These are phyloP conservation scores for Geopemphigus sp. DNA, from an alignment of 1,140 invertebrate genomes.

Conservation along the genomic window DNA sequence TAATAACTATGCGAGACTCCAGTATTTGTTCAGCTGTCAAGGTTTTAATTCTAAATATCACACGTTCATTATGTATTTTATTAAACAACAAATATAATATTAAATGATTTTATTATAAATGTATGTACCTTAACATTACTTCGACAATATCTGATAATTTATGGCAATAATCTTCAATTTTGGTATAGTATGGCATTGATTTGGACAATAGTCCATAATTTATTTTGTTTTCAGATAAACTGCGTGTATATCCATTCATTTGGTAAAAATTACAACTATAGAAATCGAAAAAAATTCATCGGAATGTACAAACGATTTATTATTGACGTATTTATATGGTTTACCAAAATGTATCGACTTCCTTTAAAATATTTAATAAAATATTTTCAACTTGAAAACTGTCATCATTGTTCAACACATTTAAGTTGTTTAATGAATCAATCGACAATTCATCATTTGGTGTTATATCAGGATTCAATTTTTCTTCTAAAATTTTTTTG, in stretches of 20 bases:
- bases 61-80: slow-evolving; percentile 5
- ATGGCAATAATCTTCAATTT: neutral
- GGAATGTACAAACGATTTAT: neutral
- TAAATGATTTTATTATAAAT: too few species aligned
- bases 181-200: neutral
- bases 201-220: neutral
- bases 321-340: neutral
- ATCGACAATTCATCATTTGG: neutral
- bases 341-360: slow-evolving; percentile 36
- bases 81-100: neutral
- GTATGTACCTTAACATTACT: slow-evolving; percentile 28
- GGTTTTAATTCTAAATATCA: slow-evolving; percentile 20
- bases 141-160: slow-evolving; percentile 32
- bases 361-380: neutral
- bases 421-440: neutral
- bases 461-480: neutral
- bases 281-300: neutral
- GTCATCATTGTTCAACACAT: neutral
- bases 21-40: neutral
- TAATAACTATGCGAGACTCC: neutral
- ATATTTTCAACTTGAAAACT: neutral
- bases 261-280: slow-evolving; percentile 8
- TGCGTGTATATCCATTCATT: neutral
- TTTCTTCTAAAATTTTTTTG: slow-evolving; percentile 1
- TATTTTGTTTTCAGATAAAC: neutral